Conservation (phyloP, 1,140 invertebrate species). For the Rhyacophila brunnea region DNA sequence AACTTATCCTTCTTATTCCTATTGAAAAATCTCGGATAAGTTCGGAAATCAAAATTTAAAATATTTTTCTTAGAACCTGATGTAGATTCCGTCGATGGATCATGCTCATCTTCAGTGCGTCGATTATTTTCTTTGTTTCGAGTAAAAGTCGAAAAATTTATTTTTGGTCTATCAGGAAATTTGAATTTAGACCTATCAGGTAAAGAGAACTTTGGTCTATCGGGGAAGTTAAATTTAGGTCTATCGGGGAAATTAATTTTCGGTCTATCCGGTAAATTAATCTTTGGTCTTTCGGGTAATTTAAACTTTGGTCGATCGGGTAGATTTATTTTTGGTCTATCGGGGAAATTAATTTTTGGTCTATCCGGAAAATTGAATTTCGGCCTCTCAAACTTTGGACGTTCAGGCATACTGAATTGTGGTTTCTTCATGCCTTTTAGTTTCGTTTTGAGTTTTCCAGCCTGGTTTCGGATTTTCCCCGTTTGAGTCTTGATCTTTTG, state of each 20-base stretch:
- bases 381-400: constrained; percentile 48
- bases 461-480: constrained; percentile 59
- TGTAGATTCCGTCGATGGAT: constrained; percentile 39
- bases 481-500: constrained; percentile 56
- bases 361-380: constrained; percentile 63
- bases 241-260: constrained; percentile 45
- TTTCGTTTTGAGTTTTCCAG: constrained; percentile 61
- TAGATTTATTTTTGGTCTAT: constrained; percentile 57
- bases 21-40: constrained; percentile 72
- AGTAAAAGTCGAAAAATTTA: constrained; percentile 50
- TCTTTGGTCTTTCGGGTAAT: constrained; percentile 54
- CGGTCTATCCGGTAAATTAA: constrained; percentile 51
- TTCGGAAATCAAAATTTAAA: constrained; percentile 71
- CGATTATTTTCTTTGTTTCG: constrained; percentile 40
- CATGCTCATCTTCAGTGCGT: constrained; percentile 10
- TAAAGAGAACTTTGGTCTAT: constrained; percentile 56
- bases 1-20: constrained; percentile 57
- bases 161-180: constrained; percentile 59
- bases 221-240: constrained; percentile 57
- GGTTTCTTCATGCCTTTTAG: constrained; percentile 58
- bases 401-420: constrained; percentile 54
- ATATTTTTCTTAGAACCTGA: constrained; percentile 34
- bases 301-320: constrained; percentile 59
- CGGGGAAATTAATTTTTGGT: constrained; percentile 52
- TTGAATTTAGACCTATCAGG: constrained; percentile 61